Evolutionary conservation across 2,113 vertebrate species (phyloP).

Genomic region (Psophia crepitans): DNA sequence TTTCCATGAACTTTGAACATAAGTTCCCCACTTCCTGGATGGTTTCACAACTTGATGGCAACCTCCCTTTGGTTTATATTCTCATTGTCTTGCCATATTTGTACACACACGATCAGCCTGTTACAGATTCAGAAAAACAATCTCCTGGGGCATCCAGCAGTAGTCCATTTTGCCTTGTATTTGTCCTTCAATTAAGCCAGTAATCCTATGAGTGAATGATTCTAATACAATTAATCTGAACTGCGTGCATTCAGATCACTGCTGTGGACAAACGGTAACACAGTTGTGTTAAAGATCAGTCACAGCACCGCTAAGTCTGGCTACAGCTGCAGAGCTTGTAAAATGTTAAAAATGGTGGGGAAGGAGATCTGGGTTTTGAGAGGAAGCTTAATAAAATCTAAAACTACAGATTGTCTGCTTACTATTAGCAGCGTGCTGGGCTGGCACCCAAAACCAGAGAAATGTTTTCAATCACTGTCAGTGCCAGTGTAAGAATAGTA

Average conservation of each 20-base stretch:
- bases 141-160: constrained; percentile 21
- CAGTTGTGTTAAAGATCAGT: not conserved
- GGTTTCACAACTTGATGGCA: constrained; percentile 36
- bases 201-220: constrained; percentile 17
- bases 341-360: not conserved
- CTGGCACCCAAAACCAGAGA: not conserved
- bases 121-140: constrained; percentile 13
- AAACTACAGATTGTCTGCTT: not conserved
- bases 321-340: not conserved
- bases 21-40: constrained; percentile 7
- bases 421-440: not conserved
- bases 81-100: constrained; percentile 5
- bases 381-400: not conserved
- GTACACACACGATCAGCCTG: not conserved
- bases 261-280: not conserved
- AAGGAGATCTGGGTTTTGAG: not conserved
- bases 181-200: constrained; percentile 40
- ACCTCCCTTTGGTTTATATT: not conserved
- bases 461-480: constrained; percentile 38
- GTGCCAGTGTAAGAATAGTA: not conserved
- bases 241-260: not conserved
- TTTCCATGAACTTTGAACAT: constrained; percentile 20
- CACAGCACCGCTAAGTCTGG: not conserved
- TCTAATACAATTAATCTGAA: constrained; percentile 29
- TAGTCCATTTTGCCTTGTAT: constrained; percentile 23